Conservation (phyloP, 2,113 vertebrate species). For the Calcarius ornatus region DNA sequence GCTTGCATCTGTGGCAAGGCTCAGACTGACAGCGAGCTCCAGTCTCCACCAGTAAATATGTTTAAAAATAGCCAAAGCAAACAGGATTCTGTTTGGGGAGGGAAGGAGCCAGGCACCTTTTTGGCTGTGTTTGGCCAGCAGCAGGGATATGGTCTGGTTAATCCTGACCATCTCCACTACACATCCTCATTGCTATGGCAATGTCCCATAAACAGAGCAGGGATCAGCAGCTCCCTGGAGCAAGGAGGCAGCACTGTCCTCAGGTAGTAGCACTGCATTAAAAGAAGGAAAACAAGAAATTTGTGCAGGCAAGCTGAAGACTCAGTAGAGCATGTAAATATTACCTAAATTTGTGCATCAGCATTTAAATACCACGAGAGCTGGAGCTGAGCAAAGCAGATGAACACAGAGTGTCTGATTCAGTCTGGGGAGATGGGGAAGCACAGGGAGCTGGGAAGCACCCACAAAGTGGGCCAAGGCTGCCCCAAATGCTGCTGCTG, state of each 20-base stretch:
- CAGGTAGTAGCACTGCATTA: neutral
- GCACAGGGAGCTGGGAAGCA: neutral
- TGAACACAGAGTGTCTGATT: neutral
- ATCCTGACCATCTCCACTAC: neutral
- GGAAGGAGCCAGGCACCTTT: neutral
- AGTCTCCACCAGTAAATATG: neutral
- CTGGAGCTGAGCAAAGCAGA: neutral
- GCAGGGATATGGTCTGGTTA: neutral
- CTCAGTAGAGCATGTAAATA: constrained; percentile 1
- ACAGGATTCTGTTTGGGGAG: neutral
- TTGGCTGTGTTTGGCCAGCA: neutral
- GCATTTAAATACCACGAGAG: neutral
- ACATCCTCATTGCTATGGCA: neutral
- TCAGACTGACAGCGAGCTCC: neutral
- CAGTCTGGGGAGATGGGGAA: neutral
- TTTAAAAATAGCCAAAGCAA: constrained; percentile 14
- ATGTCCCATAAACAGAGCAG: neutral
- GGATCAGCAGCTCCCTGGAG: neutral
- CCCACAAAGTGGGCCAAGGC: neutral
- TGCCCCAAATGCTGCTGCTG: neutral
- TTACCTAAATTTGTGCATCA: constrained; percentile 27
- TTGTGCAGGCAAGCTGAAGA: neutral
- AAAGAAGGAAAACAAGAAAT: constrained; percentile 1
- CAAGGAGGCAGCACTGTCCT: neutral
- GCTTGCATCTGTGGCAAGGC: neutral